Evolutionary conservation across 2,888 invertebrate genomes (phyloP).

Genomic region (Leptinotarsa rubiginosa): DNA sequence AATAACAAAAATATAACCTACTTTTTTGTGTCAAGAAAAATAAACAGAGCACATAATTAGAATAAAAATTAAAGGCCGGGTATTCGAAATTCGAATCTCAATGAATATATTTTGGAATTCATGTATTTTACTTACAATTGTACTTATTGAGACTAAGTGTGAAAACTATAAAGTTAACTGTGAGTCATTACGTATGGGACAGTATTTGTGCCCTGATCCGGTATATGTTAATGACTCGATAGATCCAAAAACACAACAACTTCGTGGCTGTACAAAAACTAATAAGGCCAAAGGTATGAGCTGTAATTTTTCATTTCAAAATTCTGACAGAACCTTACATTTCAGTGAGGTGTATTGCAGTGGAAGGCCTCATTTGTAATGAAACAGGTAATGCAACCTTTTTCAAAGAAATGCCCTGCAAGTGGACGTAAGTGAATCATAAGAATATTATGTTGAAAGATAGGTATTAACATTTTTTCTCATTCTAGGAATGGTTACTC

Average conservation of each 20-base stretch:
- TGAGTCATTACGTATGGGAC: conserved; percentile 79
- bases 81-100: background rate
- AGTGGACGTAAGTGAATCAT: conserved; percentile 87
- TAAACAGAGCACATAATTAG: too few species aligned
- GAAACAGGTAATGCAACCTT: conserved; percentile 86
- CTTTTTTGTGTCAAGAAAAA: too few species aligned
- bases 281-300: conserved; percentile 81
- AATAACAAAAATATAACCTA: too few species aligned
- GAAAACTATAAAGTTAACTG: conserved; percentile 70
- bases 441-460: background rate
- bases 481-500: conserved; percentile 89
- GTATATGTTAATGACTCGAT: conserved; percentile 74
- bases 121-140: background rate
- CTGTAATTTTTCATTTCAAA: background rate
- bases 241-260: conserved; percentile 90
- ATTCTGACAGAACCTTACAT: conserved; percentile 43
- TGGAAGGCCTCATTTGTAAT: conserved; percentile 84
- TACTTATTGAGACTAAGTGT: conserved; percentile 5
- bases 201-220: conserved; percentile 87
- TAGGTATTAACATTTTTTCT: background rate
- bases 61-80: too few species aligned
- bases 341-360: conserved; percentile 85
- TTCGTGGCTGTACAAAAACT: conserved; percentile 81
- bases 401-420: conserved; percentile 85
- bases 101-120: background rate